Base-by-base conservation (phyloP, 2,888 invertebrate genomes). In the Nomada ruficornis region DNA sequence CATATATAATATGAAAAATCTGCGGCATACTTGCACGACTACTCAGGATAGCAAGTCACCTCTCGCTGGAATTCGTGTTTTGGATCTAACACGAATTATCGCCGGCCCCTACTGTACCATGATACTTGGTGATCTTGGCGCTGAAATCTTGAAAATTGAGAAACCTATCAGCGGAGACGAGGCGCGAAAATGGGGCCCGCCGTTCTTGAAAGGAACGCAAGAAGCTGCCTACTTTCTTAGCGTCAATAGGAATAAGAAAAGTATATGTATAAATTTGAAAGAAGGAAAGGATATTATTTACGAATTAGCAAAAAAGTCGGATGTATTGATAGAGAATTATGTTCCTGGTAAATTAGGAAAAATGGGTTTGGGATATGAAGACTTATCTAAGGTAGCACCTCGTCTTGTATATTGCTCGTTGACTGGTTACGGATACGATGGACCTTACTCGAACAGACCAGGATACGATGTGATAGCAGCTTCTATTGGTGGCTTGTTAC, bases 391-490 rank as follows among this genome's bases (percentile, higher is more conserved):
- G 67, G 89, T 97, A 2, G 96, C 97, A 60, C 98, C 98, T 0
- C 95, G 95, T 72, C 94, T 99, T 23, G 96, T 99, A 83, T 99
- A 99, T 93, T 98, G 98, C 94, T 98, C 99, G 0, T 95, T 99
- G 69, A 98, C 98, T 69, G 99, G 99, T 0, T 99, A 97, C 93
- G 99, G 99, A 0, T 95, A 96, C 0, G 95, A 95, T 42, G 99
- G 99, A 0, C 98, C 98, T 0, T 99, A 98, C 94, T 95, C 95
- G 3, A 95, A 95, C 29, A 96, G 97, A 88, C 98, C 98, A n/a
- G 99, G 99, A 87, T 99, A 98, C 94, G 99, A 99, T 94, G 98
- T 98, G 0, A 98, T 99, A 87, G 98, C 98, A 0, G 97, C 98
- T 18, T 99, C 98, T 0, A 95, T 98, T 89, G 99, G 98, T 4